Percentiles rank a stretch among this genome's conserved stretches.
phyloP scores from a whole-genome alignment of 2,797 vertebrate genomes.

The Pogoniulus pusillus region DNA sequence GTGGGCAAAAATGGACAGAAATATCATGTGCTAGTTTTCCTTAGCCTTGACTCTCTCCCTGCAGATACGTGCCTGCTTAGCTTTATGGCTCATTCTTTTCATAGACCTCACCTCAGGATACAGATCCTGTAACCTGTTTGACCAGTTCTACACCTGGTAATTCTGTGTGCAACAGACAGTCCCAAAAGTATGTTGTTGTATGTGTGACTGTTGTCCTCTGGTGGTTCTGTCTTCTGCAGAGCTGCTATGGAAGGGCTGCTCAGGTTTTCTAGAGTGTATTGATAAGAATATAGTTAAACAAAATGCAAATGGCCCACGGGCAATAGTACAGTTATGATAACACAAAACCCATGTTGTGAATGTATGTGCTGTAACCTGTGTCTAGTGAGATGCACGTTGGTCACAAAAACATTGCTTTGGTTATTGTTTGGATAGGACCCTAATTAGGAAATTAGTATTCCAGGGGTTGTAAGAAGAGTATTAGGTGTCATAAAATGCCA shows the following conservation, averaged over 20 bases:
- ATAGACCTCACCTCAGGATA: background rate
- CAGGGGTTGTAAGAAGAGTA: background rate
- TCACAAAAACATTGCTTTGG: background rate
- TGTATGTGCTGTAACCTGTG: background rate
- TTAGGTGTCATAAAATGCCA: background rate
- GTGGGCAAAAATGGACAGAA: background rate
- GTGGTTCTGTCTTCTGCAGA: background rate
- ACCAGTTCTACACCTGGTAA: background rate
- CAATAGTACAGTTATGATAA: background rate
- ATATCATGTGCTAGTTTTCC: background rate
- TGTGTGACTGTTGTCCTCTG: background rate
- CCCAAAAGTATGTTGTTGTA: background rate
- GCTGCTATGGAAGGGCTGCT: background rate
- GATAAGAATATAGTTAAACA: background rate
- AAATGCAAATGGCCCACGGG: background rate
- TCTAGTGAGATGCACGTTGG: background rate
- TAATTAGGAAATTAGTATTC: background rate
- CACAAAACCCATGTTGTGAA: background rate
- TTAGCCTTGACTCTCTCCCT: background rate
- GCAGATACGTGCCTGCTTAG: background rate
- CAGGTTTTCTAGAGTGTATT: background rate
- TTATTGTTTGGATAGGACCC: background rate
- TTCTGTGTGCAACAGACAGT: background rate
- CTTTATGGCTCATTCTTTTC: background rate
- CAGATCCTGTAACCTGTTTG: background rate